Conservation (phyloP, 2,888 invertebrate species). For the Mesoligia furuncula region DNA sequence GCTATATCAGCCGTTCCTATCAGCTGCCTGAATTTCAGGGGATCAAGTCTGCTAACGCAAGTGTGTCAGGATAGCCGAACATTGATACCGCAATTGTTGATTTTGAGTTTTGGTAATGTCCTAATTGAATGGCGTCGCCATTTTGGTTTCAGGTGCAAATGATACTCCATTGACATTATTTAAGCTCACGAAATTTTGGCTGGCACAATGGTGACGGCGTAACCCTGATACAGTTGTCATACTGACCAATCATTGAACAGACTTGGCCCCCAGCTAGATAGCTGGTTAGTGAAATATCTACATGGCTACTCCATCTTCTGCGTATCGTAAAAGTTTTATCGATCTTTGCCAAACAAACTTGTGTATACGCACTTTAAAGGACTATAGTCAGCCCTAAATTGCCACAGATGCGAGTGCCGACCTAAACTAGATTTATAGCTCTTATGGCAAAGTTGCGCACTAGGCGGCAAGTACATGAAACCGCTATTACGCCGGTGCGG, state of each 20-base stretch:
- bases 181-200: not conserved
- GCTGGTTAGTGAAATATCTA: not conserved
- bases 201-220: not conserved
- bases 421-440: conserved; percentile 63
- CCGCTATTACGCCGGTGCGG: conserved; percentile 47
- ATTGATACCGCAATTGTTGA: not conserved
- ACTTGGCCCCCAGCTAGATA: not conserved
- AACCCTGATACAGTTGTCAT: not conserved
- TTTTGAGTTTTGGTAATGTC: not conserved
- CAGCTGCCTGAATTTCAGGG: not conserved
- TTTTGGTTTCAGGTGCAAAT: not conserved
- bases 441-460: conserved; percentile 49
- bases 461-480: conserved; percentile 53
- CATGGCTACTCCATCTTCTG: not conserved
- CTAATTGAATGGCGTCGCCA: not conserved
- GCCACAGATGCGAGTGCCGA: conserved; percentile 45
- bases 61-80: not conserved
- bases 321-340: not conserved
- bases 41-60: not conserved
- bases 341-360: conserved; percentile 24
- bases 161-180: not conserved
- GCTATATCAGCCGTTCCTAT: not conserved
- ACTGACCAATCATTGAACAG: not conserved
- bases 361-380: conserved; percentile 32
- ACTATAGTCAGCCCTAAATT: conserved; percentile 46